Evolutionary conservation across 2,888 invertebrate species (phyloP), one percentile per base, ranked within the genome.

Genomic region (Syrista parreyssii): DNA sequence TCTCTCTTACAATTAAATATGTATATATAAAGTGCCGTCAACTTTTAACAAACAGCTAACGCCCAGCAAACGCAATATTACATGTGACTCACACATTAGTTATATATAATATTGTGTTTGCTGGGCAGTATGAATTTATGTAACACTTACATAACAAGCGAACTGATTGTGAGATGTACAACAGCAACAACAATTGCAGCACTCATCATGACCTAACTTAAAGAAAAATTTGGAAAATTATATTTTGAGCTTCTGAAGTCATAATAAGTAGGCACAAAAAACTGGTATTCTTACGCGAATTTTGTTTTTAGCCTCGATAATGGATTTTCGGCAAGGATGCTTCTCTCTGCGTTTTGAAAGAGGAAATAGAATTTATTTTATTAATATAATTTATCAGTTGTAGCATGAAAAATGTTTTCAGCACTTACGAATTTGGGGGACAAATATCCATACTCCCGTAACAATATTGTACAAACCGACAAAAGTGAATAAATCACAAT

Each of bases 101-200:
- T n/a, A n/a, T n/a, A n/a, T n/a, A n/a, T n/a, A n/a, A n/a, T n/a
- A n/a, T n/a, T n/a, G n/a, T n/a, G n/a, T n/a, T n/a, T n/a, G n/a
- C n/a, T n/a, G n/a, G n/a, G n/a, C 30, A 30, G 69, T 12, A n/a
- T 4, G n/a, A 15, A 68, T 12, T 4, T 68, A 68, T 31, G 69
- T 68, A n/a, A 15, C 55, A 81, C 81, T 76, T 77, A 90, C 90
- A 76, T 86, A 86, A 76, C 84, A 85, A 76, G 78, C 78, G 30
- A 85, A 83, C 79, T 88, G n/a, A n/a, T n/a, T n/a, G n/a, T n/a
- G 84, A 12, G 84, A 81, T 23, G 73, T 68, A 76, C 89, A 89
- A 74, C 90, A 90, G 77, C 89, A 90, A 68, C 85, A 89, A 79
- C 90, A 90, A 74, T 87, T 88, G 76, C 90, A 90, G 73, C 86